A percentile compares a stretch with the other conserved stretches of the same genome.
Evolutionary conservation across 2,888 invertebrate genomes (phyloP).

Genomic region (Pseudococcus longispinus): DNA sequence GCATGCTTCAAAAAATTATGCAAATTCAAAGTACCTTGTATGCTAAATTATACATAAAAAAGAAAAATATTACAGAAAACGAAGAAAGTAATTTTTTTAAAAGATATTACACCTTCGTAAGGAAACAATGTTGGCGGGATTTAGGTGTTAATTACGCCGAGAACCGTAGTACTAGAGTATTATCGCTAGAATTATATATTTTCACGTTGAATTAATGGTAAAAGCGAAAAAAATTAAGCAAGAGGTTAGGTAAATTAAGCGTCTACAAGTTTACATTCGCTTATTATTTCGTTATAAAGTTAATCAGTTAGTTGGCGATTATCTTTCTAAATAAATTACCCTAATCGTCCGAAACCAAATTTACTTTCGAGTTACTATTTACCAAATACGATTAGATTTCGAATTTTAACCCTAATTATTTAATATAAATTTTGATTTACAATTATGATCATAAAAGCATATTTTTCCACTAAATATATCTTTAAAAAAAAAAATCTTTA

Average conservation of each 20-base stretch:
- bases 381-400: no score
- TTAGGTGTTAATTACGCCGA: neutral
- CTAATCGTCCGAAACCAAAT: neutral
- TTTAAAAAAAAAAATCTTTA: neutral
- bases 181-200: neutral
- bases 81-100: neutral
- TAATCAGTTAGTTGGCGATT: neutral
- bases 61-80: slow-evolving; percentile 40
- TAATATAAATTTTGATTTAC: no score
- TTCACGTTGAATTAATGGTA: neutral
- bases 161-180: neutral
- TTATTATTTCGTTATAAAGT: neutral
- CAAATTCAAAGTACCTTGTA: slow-evolving; percentile 56
- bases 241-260: slow-evolving; percentile 13
- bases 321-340: neutral
- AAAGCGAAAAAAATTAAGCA: slow-evolving; percentile 5
- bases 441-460: no score
- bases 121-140: neutral
- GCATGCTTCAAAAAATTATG: slow-evolving; percentile 57
- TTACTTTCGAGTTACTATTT: no score
- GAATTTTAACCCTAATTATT: no score
- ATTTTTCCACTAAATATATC: no score
- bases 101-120: neutral
- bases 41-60: slow-evolving; percentile 59
- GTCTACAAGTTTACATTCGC: neutral